These are phyloP conservation scores for Sebastiscus albofasciatus DNA, from an alignment of 2,797 vertebrate genomes.

Conservation along the genomic window DNA sequence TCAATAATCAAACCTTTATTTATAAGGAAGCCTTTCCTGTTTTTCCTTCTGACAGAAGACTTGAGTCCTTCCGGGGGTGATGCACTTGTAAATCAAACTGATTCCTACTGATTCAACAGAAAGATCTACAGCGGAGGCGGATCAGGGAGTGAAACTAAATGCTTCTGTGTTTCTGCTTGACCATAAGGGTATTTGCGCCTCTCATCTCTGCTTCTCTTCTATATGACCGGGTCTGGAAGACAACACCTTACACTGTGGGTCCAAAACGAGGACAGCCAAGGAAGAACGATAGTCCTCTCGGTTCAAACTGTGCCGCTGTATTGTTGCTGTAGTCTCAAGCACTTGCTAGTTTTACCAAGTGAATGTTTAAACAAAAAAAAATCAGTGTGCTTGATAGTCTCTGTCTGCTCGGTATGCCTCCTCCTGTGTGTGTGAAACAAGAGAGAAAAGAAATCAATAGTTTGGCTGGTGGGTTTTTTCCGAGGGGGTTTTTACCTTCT, in stretches of 20 bases:
- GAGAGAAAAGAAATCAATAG: conserved; percentile 70
- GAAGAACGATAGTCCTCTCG: conserved; percentile 45
- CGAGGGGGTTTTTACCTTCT: conserved; percentile 44
- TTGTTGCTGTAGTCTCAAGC: conserved; percentile 49
- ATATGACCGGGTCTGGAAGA: conserved; percentile 35
- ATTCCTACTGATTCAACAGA: conserved; percentile 15
- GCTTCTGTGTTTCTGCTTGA: conserved; percentile 1
- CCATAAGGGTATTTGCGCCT: conserved; percentile 16
- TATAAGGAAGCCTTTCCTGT: conserved; percentile 39
- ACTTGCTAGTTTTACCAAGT: conserved; percentile 60
- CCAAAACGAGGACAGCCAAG: conserved; percentile 48
- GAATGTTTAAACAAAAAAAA: conserved; percentile 63
- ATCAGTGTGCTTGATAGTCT: conserved; percentile 48
- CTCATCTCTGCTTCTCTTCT: conserved; percentile 23
- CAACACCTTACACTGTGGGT: conserved; percentile 62
- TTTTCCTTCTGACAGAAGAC: conserved; percentile 24
- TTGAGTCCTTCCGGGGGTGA: conserved; percentile 8
- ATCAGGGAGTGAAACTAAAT: neutral
- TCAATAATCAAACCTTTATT: conserved; percentile 55
- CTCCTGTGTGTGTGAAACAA: conserved; percentile 44
- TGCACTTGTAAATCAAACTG: conserved; percentile 26
- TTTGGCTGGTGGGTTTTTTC: conserved; percentile 67
- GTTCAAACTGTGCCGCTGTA: conserved; percentile 42
- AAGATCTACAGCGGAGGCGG: conserved; percentile 3
- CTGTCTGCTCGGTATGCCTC: conserved; percentile 37